phyloP scores from a whole-genome alignment of 2,888 invertebrate species.

The Meandrusa payeni region DNA sequence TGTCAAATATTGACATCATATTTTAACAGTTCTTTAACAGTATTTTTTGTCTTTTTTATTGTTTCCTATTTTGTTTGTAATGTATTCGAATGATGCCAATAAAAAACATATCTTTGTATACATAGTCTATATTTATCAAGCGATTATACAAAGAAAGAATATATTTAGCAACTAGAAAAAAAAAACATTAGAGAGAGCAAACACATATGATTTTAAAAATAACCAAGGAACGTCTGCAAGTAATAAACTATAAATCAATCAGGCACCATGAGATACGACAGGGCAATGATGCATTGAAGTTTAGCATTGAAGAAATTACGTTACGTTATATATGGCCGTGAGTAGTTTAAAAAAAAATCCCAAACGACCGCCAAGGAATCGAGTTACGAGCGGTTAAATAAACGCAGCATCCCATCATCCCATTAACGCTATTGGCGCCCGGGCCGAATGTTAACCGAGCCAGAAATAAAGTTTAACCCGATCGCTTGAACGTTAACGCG shows the following conservation, averaged over 20 bases:
- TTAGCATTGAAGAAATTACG: constrained; percentile 42
- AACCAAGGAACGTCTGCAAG: constrained; percentile 2
- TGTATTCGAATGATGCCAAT: too few species aligned
- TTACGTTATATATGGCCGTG: constrained; percentile 41
- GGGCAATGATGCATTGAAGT: constrained; percentile 44
- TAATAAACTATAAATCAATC: constrained; percentile 32
- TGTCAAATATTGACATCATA: too few species aligned
- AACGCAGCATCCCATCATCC: constrained; percentile 66
- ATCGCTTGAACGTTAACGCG: constrained; percentile 38
- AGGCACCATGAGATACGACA: constrained; percentile 36
- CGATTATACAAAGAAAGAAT: constrained; percentile 4
- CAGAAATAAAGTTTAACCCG: constrained; percentile 70
- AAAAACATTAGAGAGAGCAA: constrained; percentile 11
- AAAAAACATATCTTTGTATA: too few species aligned
- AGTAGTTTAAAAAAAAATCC: constrained; percentile 57
- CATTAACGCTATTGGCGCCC: constrained; percentile 64
- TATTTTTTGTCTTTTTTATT: too few species aligned
- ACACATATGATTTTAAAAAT: constrained; percentile 20
- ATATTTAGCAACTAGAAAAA: constrained; percentile 9
- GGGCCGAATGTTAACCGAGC: constrained; percentile 53
- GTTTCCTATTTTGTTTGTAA: too few species aligned
- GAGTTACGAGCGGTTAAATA: constrained; percentile 76
- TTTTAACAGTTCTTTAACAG: too few species aligned
- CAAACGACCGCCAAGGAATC: constrained; percentile 62
- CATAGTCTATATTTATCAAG: too few species aligned